These are phyloP conservation scores for Pediacus dermestoides DNA, from an alignment of 2,888 invertebrate genomes.

Conservation along the genomic window DNA sequence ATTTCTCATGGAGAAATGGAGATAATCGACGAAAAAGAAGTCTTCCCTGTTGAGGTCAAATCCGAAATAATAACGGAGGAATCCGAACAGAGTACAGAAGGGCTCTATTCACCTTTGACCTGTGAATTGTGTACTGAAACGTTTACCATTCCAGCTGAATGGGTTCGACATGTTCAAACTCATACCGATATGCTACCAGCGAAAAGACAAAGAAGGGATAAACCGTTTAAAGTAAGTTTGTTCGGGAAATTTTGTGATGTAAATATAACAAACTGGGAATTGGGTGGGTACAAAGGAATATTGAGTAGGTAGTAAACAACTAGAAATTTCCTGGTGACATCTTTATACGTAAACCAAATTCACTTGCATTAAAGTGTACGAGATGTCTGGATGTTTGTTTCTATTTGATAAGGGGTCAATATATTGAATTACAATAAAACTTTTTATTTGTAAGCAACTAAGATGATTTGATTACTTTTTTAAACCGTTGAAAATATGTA, in stretches of 20 bases:
- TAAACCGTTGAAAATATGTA: no score
- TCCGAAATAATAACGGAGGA: conserved; percentile 49
- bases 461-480: no score
- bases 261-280: conserved; percentile 16
- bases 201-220: conserved; percentile 58
- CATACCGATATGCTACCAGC: conserved; percentile 64
- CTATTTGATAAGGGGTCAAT: no score
- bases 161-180: conserved; percentile 79
- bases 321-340: no score
- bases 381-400: no score
- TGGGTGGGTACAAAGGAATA: no score
- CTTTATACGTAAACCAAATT: no score
- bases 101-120: conserved; percentile 69
- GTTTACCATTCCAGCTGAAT: conserved; percentile 75
- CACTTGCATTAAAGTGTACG: no score
- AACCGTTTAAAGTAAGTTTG: conserved; percentile 30
- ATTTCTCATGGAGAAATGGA: conserved; percentile 57
- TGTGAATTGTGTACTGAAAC: conserved; percentile 83
- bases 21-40: conserved; percentile 59
- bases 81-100: conserved; percentile 45
- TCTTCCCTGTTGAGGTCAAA: conserved; percentile 68
- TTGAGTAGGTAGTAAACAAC: no score
- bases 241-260: no score
- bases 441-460: no score
- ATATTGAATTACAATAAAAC: no score